Evolutionary conservation across 64 coral and sea anemone genomes (phyloP).

Genomic region (Actinia equina): DNA sequence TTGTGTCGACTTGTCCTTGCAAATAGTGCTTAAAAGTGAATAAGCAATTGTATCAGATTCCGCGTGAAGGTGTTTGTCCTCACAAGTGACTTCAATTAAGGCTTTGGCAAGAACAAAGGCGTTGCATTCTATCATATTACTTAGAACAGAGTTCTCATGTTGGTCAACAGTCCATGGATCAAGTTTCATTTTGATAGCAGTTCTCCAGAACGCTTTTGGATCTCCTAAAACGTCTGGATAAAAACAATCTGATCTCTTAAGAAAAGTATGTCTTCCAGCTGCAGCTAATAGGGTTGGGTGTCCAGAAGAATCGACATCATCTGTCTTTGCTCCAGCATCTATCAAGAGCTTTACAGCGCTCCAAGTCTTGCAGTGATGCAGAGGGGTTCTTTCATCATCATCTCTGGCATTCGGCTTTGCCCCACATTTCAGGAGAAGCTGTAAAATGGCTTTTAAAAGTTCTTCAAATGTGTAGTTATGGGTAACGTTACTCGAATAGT

Average conservation of each 20-base stretch:
- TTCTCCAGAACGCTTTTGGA: not conserved
- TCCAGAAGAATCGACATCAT: not conserved
- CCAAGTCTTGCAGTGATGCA: not conserved
- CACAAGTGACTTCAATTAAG: constrained; percentile 19
- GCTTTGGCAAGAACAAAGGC: constrained; percentile 30
- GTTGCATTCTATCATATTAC: not conserved
- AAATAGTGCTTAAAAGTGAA: not conserved
- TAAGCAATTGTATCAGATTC: not conserved
- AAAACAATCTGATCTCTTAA: not conserved
- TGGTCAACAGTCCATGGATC: not conserved
- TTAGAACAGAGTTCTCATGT: not conserved
- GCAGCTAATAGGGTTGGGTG: not conserved
- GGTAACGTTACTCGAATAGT: not conserved
- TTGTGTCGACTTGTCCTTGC: not conserved
- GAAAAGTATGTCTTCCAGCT: not conserved
- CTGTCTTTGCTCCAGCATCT: not conserved
- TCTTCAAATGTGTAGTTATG: not conserved
- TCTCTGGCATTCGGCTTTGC: not conserved
- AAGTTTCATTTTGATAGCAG: not conserved
- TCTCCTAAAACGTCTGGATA: constrained; percentile 11
- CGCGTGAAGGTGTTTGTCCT: not conserved
- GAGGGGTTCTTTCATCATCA: not conserved
- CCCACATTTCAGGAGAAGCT: not conserved
- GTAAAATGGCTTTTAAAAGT: constrained; percentile 7
- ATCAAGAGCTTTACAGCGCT: constrained; percentile 17